Base-by-base conservation (phyloP, 2,888 invertebrate species). In the Conomelus anceps region DNA sequence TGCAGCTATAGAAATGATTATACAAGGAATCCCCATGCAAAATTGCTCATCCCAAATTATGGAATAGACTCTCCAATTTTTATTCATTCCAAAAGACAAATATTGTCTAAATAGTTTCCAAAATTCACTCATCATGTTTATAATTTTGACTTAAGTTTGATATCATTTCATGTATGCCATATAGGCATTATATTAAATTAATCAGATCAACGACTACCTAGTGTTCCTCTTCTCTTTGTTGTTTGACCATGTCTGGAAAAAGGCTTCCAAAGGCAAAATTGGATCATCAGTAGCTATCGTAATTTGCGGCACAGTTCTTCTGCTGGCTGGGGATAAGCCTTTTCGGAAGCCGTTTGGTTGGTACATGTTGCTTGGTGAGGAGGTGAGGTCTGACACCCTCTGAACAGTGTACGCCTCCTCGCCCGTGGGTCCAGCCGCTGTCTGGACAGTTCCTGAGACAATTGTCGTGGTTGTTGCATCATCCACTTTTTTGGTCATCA, bases 211-310 rank as follows among this genome's bases (percentile, higher is more conserved):
- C n/a, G n/a, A 63, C 63, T 63, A 63, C 63, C 63, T 63, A 63
- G 63, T n/a, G n/a, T 63, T 63, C 3, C 63, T 20, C 63, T 90
- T 89, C 23, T 95, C 94, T 93, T 95, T 94, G 93, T 95, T 95
- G 93, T 95, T 95, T 91, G 96, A 95, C 87, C 96, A 93, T 92
- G 96, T 96, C 22, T 96, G 96, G 92, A 97, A 97, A 93, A 97
- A 96, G 0, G 97, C 96, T 93, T 97, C 97, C 90, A 97, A 96
- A 0, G 97, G 97, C 88, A 97, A 93, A 89, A 96, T 96, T 0
- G 97, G 97, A 92, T 97, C 96, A 91, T 97, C 97, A 0, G 97
- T 96, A 0, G 96, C 95, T 93, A 97, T 95, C 23, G 96, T 96
- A 91, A 97, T 96, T 92, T 96, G 96, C 92, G 94, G 95, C 3